A percentile compares a stretch with the other conserved stretches of the same genome.
These are phyloP conservation scores for Embiotoca jacksoni DNA, from an alignment of 2,113 vertebrate genomes.

Conservation along the genomic window DNA sequence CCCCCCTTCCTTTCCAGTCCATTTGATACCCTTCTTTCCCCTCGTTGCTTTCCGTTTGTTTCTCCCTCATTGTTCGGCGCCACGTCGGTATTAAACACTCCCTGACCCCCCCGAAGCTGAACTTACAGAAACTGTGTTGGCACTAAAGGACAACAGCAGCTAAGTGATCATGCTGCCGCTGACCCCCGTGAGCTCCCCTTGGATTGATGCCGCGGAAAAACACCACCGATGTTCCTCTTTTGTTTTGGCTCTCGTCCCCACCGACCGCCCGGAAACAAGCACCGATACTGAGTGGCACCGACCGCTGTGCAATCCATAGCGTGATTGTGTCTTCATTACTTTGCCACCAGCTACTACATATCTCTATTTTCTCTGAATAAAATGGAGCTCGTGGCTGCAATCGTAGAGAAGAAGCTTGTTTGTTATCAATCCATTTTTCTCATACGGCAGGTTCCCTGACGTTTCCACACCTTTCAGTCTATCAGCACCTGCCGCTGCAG, in stretches of 20 bases:
- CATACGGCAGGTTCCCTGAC: background rate
- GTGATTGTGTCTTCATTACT: conserved; percentile 10
- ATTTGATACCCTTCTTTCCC: background rate
- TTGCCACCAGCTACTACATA: background rate
- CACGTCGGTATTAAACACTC: conserved; percentile 9
- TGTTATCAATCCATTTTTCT: background rate
- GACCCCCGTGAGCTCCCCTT: background rate
- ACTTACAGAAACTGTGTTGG: conserved; percentile 3
- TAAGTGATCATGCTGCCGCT: conserved; percentile 25
- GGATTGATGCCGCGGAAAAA: conserved; percentile 15
- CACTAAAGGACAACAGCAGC: conserved; percentile 29
- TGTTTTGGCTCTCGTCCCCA: conserved; percentile 1
- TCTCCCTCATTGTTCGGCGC: background rate
- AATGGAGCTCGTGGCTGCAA: background rate
- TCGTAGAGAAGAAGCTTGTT: background rate
- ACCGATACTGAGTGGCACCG: background rate
- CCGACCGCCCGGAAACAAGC: conserved; percentile 23
- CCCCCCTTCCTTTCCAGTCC: background rate
- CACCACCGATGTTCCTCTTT: conserved; percentile 10
- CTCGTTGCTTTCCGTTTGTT: background rate
- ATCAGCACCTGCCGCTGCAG: conserved; percentile 10
- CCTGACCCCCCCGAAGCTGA: background rate
- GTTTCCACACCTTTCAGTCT: background rate
- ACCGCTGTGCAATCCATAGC: conserved; percentile 4
- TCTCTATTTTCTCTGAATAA: background rate